Evolutionary conservation across 2,797 vertebrate genomes (phyloP), one percentile per base, ranked within the genome.

Genomic region (Kryptopterus vitreolus): DNA sequence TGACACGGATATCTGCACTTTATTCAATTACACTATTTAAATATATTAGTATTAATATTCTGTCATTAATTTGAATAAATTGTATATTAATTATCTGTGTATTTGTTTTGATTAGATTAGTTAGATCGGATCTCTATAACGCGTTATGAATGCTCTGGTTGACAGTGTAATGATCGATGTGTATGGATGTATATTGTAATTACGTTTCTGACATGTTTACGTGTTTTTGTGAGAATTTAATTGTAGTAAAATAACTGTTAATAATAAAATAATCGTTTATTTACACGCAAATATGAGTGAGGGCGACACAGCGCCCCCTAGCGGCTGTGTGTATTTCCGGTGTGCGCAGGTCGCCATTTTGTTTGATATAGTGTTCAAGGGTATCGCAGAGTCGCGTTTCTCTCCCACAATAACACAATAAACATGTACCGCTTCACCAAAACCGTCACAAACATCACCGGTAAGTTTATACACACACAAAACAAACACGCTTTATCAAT

Each of bases 341-440:
- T 35, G 5, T 35, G 15, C 7, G 2, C 1, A 5, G 20, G 3
- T 88, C 5, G 89, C 90, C 90, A 93, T 93, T 91, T 92, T 89
- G 16, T 55, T 65, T 86, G n/a, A n/a, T 88, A 81, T 46, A 38
- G 33, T 84, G 65, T 90, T 95, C 93, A 95, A 94, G 94, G 93
- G 93, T 94, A 93, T 85, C 82, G 35, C 29, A 15, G 20, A 50
- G n/a, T 12, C 29, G 9, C 16, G 10, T 65, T 29, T 61, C 11
- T 8, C 20, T 22, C 7, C 7, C 11, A 16, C 2, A 74, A 59
- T 3, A 50, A 12, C 11, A 16, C 2, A 74, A 59, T 3, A 50
- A 77, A 71, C 80, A 95, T 95, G 94, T 94, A 81, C 83, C 88
- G 91, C n/a, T 92, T 95, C 52, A 82, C 89, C 0, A 94, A 92